phyloP scores from a whole-genome alignment of 2,113 vertebrate genomes.

The Aramus guarauna region DNA sequence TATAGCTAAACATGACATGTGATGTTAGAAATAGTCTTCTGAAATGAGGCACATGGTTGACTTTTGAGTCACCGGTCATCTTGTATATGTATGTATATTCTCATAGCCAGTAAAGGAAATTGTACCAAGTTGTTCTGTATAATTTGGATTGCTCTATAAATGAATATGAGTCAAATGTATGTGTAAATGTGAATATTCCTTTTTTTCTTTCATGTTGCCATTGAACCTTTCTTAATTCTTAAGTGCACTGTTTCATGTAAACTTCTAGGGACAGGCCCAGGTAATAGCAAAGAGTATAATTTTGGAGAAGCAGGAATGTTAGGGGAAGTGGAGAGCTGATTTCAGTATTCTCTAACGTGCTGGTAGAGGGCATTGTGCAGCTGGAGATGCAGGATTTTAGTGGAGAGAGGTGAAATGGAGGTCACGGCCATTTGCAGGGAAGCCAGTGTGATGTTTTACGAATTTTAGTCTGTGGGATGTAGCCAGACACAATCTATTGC shows the following conservation, averaged over 20 bases:
- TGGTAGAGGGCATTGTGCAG: constrained; percentile 16
- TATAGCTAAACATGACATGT: background rate
- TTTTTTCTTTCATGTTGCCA: background rate
- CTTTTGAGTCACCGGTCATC: background rate
- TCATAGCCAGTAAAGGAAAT: background rate
- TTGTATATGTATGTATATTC: background rate
- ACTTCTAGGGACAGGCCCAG: background rate
- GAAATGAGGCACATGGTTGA: background rate
- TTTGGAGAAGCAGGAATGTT: background rate
- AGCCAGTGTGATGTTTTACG: background rate
- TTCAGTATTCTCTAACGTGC: rapidly evolving
- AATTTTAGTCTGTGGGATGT: background rate
- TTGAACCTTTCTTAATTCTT: background rate
- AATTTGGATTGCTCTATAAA: background rate
- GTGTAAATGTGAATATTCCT: background rate
- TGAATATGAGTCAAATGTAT: background rate
- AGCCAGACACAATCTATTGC: constrained; percentile 8
- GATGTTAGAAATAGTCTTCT: background rate
- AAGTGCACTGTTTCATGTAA: background rate
- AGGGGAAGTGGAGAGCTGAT: background rate
- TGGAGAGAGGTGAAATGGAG: constrained; percentile 51
- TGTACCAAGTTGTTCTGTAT: background rate
- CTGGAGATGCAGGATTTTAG: background rate
- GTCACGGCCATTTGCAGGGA: constrained; percentile 21
- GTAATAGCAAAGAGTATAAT: background rate